These are phyloP conservation scores for Mormyrops boulengeri DNA, from an alignment of 2,797 vertebrate genomes.

Conservation along the genomic window DNA sequence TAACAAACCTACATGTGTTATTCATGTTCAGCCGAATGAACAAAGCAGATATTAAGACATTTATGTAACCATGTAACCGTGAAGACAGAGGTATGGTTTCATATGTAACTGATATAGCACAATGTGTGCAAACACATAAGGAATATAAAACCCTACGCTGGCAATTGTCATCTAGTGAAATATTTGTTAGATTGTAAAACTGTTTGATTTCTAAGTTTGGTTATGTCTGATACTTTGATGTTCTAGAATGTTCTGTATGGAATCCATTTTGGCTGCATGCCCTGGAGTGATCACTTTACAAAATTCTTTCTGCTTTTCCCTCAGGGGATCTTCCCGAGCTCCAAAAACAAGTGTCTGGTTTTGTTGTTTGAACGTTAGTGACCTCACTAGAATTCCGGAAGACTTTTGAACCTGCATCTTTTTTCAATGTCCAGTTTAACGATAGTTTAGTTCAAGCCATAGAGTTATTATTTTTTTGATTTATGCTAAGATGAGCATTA, in stretches of 20 bases:
- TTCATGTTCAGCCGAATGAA: background rate
- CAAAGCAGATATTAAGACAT: background rate
- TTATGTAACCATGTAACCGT: background rate
- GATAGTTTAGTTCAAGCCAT: background rate
- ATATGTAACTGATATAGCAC: background rate
- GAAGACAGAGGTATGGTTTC: background rate
- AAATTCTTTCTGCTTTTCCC: background rate
- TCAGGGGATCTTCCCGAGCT: background rate
- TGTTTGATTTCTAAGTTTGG: background rate
- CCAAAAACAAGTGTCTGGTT: background rate
- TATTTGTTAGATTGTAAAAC: background rate
- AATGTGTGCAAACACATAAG: background rate
- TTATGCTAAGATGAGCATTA: background rate
- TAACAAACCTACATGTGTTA: background rate
- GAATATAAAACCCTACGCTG: background rate
- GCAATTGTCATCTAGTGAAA: background rate
- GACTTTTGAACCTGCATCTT: background rate
- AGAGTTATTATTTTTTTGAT: background rate
- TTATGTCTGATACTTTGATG: background rate
- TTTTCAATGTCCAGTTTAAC: background rate
- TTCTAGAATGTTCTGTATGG: background rate
- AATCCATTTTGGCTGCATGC: background rate
- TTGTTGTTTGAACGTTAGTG: background rate
- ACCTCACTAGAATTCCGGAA: background rate
- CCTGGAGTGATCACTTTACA: background rate